Base-by-base conservation (phyloP, 2,888 invertebrate genomes). In the Apantesis nais region DNA sequence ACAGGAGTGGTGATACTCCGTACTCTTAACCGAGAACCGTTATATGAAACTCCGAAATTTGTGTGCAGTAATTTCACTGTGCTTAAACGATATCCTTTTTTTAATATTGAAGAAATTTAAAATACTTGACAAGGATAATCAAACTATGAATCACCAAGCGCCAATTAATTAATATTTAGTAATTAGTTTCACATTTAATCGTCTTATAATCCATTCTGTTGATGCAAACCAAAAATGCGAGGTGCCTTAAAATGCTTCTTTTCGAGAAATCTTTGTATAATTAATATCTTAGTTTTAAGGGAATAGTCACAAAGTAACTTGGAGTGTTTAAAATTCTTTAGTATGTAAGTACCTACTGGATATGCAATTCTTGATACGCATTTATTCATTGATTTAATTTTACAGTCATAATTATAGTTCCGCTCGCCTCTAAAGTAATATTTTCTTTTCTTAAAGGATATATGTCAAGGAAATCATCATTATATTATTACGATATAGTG, bases 191-290 rank as follows among this genome's bases (percentile, higher is more conserved):
- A 77, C 63, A 74, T 71, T 67, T 76, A 79, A 75, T 74, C 68
- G 75, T 78, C 78, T 73, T 71, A 66, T 79, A 74, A 79, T 76
- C 74, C 74, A 72, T 81, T 82, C 83, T 71, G 76, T 80, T 78
- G 74, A 77, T 81, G 82, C 83, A 89, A 90, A 93, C 92, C 92
- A 93, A 92, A 93, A 89, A 91, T 83, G 85, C 84, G 83, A 89
- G 92, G 93, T 93, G 93, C 93, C 93, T 93, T 93, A 93, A 88
- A 87, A 84, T 78, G 83, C 82, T 84, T 83, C 75, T 82, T 69
- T 81, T 81, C 80, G 75, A 81, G 76, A 76, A 75, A 64, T 65
- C 76, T 77, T 82, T 79, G 74, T 78, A 78, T 65, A 77, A 69
- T 74, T 82, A 79, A 77, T 77, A 69, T 71, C 73, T 68, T 77